Evolutionary conservation across 1,140 invertebrate species (phyloP).

Genomic region (Nymphalis io): DNA sequence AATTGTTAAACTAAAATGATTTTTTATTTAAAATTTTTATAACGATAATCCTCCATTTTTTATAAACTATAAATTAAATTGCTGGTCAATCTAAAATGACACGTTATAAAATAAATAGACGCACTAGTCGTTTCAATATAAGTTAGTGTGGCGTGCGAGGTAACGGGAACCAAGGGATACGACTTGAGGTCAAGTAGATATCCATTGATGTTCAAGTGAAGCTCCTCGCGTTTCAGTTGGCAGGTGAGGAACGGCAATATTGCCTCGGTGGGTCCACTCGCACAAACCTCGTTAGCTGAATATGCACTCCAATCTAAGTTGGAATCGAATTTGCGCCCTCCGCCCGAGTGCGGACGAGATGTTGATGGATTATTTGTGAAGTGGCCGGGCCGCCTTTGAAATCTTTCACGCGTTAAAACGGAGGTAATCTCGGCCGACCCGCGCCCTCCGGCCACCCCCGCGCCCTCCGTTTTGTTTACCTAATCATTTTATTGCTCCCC

Average conservation of each 20-base stretch:
- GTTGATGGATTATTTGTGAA: conserved; percentile 79
- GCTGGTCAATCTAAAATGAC: neutral
- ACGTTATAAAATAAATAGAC: neutral
- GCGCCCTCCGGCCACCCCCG: conserved; percentile 36
- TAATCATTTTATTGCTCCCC: conserved; percentile 70
- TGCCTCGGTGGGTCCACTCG: conserved; percentile 29
- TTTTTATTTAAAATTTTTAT: too few species aligned
- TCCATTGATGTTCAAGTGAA: conserved; percentile 17
- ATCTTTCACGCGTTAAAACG: conserved; percentile 78
- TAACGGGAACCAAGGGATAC: neutral
- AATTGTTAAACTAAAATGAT: too few species aligned
- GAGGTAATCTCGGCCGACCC: conserved; percentile 69
- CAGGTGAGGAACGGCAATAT: conserved; percentile 20
- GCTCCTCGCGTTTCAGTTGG: conserved; percentile 5
- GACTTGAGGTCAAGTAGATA: neutral
- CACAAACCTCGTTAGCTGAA: conserved; percentile 68
- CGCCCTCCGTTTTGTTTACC: conserved; percentile 67
- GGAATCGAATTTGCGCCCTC: conserved; percentile 74
- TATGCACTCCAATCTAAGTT: conserved; percentile 73
- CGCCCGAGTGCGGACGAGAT: conserved; percentile 54
- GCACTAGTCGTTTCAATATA: neutral
- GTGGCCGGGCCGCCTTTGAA: conserved; percentile 74
- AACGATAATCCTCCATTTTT: too few species aligned
- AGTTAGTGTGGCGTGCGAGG: neutral
- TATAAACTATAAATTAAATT: too few species aligned